Base-by-base conservation (phyloP, 2,888 invertebrate species). In the Apeira syringaria region DNA sequence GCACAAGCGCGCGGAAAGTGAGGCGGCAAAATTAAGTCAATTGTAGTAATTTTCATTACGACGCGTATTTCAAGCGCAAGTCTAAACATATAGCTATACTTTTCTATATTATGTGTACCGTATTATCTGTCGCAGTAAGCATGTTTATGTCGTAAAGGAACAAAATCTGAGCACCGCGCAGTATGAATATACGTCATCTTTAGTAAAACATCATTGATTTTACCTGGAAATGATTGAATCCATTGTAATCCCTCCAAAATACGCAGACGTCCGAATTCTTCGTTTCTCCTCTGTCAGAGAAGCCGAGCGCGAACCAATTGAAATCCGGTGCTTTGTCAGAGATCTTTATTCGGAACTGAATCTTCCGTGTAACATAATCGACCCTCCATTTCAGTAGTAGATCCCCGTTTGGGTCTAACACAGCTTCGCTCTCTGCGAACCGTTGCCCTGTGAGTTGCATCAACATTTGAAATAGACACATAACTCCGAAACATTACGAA, bases 271-370 rank as follows among this genome's bases (percentile, higher is more conserved):
- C 97, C 0, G 96, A 95, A 26, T 93, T 92, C 47, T 91, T 91
- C 2, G 92, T 64, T 29, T 93, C 91, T 0, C 97, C 97, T 44
- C 95, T 92, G 64, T 96, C 93, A 1, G 97, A 97, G 82, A 97
- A 97, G 20, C 97, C 97, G 32, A 97, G 66, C 0, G 95, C 96
- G 63, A 97, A 94, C 97, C 97, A 97, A 34, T 90, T 90, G 60
- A 80, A 78, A 0, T 73, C 69, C 6, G 90, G 87, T 0, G 78
- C 76, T 27, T 81, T 74, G 1, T 80, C 74, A 0, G 91, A 84
- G 27, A 92, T 63, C 34, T 90, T 80, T 8, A 94, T 65, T 60
- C 91, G 90, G 53, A 93, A 92, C 11, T 69, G 64, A 34, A 89
- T 77, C 55, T 76, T 82, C 32, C 62, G 62, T 24, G 60, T 48